phyloP scores from a whole-genome alignment of 2,113 vertebrate genomes.

The Hydrolagus affinis region DNA sequence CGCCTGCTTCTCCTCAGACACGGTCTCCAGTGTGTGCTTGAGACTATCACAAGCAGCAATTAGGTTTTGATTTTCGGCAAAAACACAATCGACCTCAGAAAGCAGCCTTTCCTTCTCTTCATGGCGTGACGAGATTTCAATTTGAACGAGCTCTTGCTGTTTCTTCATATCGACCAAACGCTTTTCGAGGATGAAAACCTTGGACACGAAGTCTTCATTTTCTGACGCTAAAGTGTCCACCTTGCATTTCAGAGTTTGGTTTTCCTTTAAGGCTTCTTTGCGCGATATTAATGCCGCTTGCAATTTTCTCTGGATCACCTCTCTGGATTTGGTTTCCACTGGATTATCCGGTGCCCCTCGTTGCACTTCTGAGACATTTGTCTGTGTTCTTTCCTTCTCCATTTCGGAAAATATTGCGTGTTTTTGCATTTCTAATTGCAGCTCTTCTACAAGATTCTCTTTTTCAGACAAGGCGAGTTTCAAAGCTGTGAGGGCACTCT shows the following conservation, averaged over 20 bases:
- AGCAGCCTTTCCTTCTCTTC: conserved; percentile 50
- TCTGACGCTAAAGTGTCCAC: conserved; percentile 45
- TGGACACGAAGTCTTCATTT: conserved; percentile 47
- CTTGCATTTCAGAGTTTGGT: conserved; percentile 55
- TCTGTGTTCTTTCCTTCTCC: conserved; percentile 41
- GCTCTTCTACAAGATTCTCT: conserved; percentile 43
- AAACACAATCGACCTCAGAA: conserved; percentile 51
- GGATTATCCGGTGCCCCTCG: conserved; percentile 44
- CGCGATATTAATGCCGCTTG: conserved; percentile 73
- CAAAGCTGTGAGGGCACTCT: neutral
- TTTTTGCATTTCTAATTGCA: conserved; percentile 51
- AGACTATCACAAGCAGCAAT: conserved; percentile 72
- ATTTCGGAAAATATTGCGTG: conserved; percentile 43
- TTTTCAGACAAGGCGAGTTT: conserved; percentile 44
- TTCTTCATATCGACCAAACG: conserved; percentile 46
- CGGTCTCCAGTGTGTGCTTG: conserved; percentile 72
- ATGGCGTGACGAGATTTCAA: neutral
- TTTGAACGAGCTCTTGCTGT: conserved; percentile 46
- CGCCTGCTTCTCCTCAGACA: conserved; percentile 75
- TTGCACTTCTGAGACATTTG: conserved; percentile 42
- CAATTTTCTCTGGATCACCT: conserved; percentile 64
- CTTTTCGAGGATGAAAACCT: conserved; percentile 43
- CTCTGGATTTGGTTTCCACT: conserved; percentile 43
- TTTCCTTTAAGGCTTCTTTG: conserved; percentile 70
- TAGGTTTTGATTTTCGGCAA: conserved; percentile 65